phyloP scores from a whole-genome alignment of 1,140 invertebrate species.

The Nymphalis io region DNA sequence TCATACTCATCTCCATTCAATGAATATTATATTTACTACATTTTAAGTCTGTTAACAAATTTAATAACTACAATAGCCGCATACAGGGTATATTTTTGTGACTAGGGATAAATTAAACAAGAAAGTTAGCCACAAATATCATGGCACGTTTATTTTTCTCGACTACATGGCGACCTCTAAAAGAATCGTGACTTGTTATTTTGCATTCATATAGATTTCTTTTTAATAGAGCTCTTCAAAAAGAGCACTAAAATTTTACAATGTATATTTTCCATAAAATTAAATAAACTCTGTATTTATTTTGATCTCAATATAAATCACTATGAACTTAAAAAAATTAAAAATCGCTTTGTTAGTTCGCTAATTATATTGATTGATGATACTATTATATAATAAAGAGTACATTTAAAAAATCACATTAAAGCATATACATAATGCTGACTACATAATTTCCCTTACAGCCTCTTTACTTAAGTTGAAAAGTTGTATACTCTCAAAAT shows the following conservation, averaged over 20 bases:
- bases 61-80: not conserved
- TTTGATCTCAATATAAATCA: slow-evolving; percentile 81
- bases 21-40: too few species aligned
- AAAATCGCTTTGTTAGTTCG: slow-evolving; percentile 80
- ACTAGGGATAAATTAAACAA: slow-evolving; percentile 56
- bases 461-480: slow-evolving; percentile 58
- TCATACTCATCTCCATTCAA: too few species aligned
- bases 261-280: slow-evolving; percentile 80
- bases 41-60: too few species aligned
- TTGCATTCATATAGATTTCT: slow-evolving; percentile 77
- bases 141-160: slow-evolving; percentile 82
- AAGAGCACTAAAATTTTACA: slow-evolving; percentile 77
- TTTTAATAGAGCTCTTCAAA: slow-evolving; percentile 74
- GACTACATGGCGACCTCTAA: slow-evolving; percentile 82
- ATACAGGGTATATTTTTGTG: not conserved
- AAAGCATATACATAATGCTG: slow-evolving; percentile 82
- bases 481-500: slow-evolving; percentile 64
- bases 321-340: slow-evolving; percentile 79
- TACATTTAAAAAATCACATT: slow-evolving; percentile 82
- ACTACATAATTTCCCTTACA: slow-evolving; percentile 80
- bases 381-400: slow-evolving; percentile 79
- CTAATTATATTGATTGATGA: slow-evolving; percentile 79
- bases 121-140: slow-evolving; percentile 78
- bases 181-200: slow-evolving; percentile 81
- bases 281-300: slow-evolving; percentile 81